Evolutionary conservation across 2,797 vertebrate species (phyloP), one percentile per base, ranked within the genome.

Genomic region (Esox lucius): DNA sequence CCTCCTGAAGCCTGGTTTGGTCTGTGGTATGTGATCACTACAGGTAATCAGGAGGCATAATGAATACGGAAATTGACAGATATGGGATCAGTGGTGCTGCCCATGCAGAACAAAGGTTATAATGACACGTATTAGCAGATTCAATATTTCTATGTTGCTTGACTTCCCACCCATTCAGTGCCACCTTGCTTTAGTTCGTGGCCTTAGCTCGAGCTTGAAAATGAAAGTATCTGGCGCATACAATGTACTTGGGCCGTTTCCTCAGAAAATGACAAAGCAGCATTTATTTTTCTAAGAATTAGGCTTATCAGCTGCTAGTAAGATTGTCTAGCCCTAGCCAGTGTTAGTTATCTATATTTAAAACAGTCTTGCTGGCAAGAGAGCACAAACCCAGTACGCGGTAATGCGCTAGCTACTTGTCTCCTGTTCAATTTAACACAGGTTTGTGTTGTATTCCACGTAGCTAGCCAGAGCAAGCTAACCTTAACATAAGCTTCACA

Each of bases 181-280:
- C 73, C 83, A 84, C 81, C 68, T 69, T 49, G 49, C 66, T 33
- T 70, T 70, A 83, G 81, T 81, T 78, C 62, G 51, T 74, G 26
- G 73, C 75, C 31, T 71, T 33, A 26, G 11, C 51, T 24, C 33
- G 5, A 42, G 12, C 53, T 35, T 28, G 28, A 56, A 61, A 42
- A 31, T 17, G 4, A 64, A 64, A 31, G 3, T n/a, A 6, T 66
- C 62, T 16, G 62, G 16, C 62, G 4, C 42, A 46, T 11, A 46
- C 9, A 42, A 42, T 42, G 5, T 46, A 42, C 42, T 46, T 28
- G 64, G 31, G 2, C 19, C 17, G 5, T 19, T 31, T 5, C 19
- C 11, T 26, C 24, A 61, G 3, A 22, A 61, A 24, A 61, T 61
- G 22, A 24, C 56, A 61, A 61, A 24, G 22, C 22, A 13, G 56